Percentiles rank a stretch among this genome's conserved stretches.
Conservation (phyloP, 2,797 vertebrate species). For the Semotilus atromaculatus region DNA sequence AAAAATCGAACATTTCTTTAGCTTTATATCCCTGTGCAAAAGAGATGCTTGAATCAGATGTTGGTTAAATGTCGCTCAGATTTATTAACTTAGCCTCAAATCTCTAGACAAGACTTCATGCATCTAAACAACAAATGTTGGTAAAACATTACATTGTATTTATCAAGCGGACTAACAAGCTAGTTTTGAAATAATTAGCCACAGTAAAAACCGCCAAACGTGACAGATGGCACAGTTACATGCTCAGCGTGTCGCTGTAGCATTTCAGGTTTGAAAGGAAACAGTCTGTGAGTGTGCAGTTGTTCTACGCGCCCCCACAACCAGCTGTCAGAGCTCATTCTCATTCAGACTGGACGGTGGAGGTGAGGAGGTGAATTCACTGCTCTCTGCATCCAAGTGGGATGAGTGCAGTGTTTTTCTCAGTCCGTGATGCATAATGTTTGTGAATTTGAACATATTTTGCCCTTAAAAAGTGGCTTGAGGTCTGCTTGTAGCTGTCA, state of each 20-base stretch:
- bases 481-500: slow-evolving; percentile 4
- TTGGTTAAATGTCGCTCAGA: neutral
- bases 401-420: slow-evolving; percentile 38
- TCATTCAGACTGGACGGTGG: slow-evolving; percentile 30
- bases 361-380: slow-evolving; percentile 43
- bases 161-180: slow-evolving; percentile 28
- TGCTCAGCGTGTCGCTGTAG: slow-evolving; percentile 36
- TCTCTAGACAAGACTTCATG: neutral
- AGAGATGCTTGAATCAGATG: neutral
- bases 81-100: neutral
- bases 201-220: neutral
- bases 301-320: slow-evolving; percentile 39
- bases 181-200: slow-evolving; percentile 43
- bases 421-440: slow-evolving; percentile 29
- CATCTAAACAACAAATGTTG: slow-evolving; percentile 10
- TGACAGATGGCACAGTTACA: slow-evolving; percentile 49
- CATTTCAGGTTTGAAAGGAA: slow-evolving; percentile 47
- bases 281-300: slow-evolving; percentile 40
- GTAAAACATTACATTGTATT: slow-evolving; percentile 12
- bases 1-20: neutral
- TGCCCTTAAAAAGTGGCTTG: slow-evolving; percentile 16
- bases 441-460: slow-evolving; percentile 44
- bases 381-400: slow-evolving; percentile 36
- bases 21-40: neutral
- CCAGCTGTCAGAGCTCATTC: slow-evolving; percentile 49